Percentiles rank a stretch among this genome's conserved stretches.
Conservation (phyloP, 2,888 invertebrate species). For the Xanthia icteritia region DNA sequence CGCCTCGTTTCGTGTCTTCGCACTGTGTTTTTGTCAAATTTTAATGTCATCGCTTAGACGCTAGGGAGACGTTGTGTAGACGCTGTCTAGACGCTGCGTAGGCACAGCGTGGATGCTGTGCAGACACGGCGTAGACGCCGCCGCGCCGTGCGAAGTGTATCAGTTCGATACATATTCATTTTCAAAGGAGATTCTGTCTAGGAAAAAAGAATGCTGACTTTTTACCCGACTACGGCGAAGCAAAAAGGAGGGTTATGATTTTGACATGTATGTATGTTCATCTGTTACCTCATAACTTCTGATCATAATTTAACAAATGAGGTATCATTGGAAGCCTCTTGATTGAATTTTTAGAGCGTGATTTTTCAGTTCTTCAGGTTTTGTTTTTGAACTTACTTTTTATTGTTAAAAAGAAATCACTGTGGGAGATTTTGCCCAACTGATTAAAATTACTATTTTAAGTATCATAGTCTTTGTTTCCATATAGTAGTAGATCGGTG, state of each 20-base stretch:
- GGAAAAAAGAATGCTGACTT: background rate
- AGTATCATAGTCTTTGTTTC: background rate
- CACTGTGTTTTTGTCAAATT: background rate
- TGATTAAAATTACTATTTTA: background rate
- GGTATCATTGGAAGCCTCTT: too few species aligned
- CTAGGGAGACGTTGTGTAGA: background rate
- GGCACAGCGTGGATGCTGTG: background rate
- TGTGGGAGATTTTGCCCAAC: background rate
- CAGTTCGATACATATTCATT: background rate
- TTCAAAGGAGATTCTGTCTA: background rate
- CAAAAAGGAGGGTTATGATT: too few species aligned
- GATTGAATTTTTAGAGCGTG: too few species aligned
- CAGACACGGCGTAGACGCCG: background rate
- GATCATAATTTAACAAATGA: too few species aligned
- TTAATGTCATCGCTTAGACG: constrained; percentile 1
- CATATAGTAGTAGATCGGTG: background rate
- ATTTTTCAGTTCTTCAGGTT: too few species aligned
- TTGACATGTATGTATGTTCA: too few species aligned
- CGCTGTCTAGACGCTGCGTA: constrained; percentile 16
- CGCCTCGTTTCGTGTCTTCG: background rate
- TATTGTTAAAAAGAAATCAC: constrained; percentile 3
- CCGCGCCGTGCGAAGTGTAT: background rate
- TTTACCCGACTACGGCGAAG: background rate
- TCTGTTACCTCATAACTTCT: too few species aligned
- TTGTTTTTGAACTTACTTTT: too few species aligned